Evolutionary conservation across 1,140 invertebrate genomes (phyloP).

Genomic region (Heliothis subflexa): DNA sequence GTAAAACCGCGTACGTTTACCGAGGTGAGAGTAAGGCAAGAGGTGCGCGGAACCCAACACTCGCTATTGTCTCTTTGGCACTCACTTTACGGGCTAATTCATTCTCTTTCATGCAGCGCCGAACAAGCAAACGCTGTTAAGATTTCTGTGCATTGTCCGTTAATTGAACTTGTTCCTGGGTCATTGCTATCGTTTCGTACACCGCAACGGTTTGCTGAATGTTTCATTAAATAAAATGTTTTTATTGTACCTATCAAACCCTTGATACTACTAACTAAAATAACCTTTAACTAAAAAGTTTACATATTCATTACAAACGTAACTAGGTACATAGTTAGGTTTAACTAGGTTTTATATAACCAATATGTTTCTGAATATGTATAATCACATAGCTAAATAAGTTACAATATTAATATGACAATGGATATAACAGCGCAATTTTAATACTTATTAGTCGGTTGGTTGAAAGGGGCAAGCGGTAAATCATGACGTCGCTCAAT

Average conservation of each 20-base stretch:
- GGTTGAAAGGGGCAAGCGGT: conserved; percentile 49
- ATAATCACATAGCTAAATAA: too few species aligned
- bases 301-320: too few species aligned
- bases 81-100: conserved; percentile 68
- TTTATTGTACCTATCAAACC: too few species aligned
- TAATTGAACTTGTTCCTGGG: conserved; percentile 66
- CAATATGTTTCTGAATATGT: too few species aligned
- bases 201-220: conserved; percentile 1
- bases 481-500: conserved; percentile 65
- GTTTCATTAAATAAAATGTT: background rate
- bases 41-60: conserved; percentile 29
- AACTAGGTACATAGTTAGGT: too few species aligned
- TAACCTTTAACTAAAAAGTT: too few species aligned
- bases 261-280: too few species aligned
- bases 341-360: too few species aligned
- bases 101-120: conserved; percentile 67
- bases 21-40: background rate
- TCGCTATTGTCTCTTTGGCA: conserved; percentile 59
- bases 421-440: background rate
- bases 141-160: conserved; percentile 68
- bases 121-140: conserved; percentile 71
- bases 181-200: conserved; percentile 36
- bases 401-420: too few species aligned
- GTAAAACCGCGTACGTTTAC: background rate
- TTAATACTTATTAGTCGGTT: conserved; percentile 23